These are phyloP conservation scores for Pemphigus obesinymphae DNA, from an alignment of 1,140 invertebrate genomes.

Conservation along the genomic window DNA sequence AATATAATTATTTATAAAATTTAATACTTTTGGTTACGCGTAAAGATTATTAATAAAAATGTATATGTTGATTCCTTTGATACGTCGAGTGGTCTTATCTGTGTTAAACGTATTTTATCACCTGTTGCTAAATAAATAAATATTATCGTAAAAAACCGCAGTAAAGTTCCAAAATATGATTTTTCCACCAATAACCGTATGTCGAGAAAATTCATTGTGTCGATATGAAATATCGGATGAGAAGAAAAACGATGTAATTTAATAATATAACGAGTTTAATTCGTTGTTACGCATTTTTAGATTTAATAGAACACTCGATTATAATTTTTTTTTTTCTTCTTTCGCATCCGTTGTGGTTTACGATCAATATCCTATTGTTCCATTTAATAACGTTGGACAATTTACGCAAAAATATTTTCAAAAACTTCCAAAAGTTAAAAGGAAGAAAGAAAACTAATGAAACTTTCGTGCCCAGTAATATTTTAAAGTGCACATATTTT, in stretches of 20 bases:
- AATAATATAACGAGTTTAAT: slow-evolving; percentile 23
- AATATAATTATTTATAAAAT: too few species aligned
- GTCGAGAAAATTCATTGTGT: too few species aligned
- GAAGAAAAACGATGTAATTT: background rate
- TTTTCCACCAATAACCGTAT: too few species aligned
- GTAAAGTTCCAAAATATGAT: too few species aligned
- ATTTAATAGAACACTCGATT: slow-evolving; percentile 25
- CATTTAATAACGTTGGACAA: slow-evolving; percentile 14
- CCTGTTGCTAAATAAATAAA: too few species aligned
- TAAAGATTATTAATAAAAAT: too few species aligned
- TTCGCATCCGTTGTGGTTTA: background rate
- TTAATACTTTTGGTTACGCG: too few species aligned
- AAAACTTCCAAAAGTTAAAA: slow-evolving; percentile 7
- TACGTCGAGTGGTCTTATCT: too few species aligned
- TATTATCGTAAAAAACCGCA: too few species aligned
- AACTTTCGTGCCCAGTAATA: slow-evolving; percentile 14
- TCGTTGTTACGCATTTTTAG: background rate
- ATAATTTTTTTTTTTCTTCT: background rate
- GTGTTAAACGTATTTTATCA: too few species aligned
- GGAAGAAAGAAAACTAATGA: slow-evolving; percentile 17
- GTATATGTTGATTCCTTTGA: too few species aligned
- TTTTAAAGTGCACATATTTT: slow-evolving; percentile 22
- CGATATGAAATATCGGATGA: too few species aligned
- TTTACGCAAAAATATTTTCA: slow-evolving; percentile 17
- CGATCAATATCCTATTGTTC: slow-evolving; percentile 34